Evolutionary conservation across 2,797 vertebrate species (phyloP).

Genomic region (Molossus molossus): DNA sequence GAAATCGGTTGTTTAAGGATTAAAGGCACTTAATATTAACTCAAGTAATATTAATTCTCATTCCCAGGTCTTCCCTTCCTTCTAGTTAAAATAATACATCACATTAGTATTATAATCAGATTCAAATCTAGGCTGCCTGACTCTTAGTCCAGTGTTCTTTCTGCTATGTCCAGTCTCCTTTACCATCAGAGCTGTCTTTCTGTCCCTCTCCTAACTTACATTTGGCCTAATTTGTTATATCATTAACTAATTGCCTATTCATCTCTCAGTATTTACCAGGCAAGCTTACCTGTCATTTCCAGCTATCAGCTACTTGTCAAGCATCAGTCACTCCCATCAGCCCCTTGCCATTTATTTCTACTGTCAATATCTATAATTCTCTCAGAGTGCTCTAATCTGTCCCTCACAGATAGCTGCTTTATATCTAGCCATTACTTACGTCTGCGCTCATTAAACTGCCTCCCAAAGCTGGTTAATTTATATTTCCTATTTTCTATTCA

Average conservation of each 20-base stretch:
- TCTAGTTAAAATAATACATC: slow-evolving; percentile 44
- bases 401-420: slow-evolving; percentile 52
- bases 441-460: slow-evolving; percentile 55
- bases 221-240: background rate
- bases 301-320: slow-evolving; percentile 51
- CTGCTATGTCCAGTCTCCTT: background rate
- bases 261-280: background rate
- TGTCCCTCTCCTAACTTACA: slow-evolving; percentile 22
- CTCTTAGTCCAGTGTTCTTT: background rate
- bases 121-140: background rate
- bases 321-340: background rate
- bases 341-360: slow-evolving; percentile 17
- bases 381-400: slow-evolving; percentile 42
- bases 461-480: slow-evolving; percentile 52
- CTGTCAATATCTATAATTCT: slow-evolving; percentile 28
- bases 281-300: slow-evolving; percentile 57
- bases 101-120: background rate
- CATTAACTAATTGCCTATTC: slow-evolving; percentile 32
- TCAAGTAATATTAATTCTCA: slow-evolving; percentile 46
- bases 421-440: slow-evolving; percentile 49
- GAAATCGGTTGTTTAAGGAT: slow-evolving; percentile 52
- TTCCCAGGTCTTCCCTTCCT: background rate
- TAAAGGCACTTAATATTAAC: slow-evolving; percentile 28
- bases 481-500: slow-evolving; percentile 59
- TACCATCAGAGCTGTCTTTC: slow-evolving; percentile 20